Evolutionary conservation across 2,113 vertebrate species (phyloP), one percentile per base, ranked within the genome.

Genomic region (Triplophysa tibetana): DNA sequence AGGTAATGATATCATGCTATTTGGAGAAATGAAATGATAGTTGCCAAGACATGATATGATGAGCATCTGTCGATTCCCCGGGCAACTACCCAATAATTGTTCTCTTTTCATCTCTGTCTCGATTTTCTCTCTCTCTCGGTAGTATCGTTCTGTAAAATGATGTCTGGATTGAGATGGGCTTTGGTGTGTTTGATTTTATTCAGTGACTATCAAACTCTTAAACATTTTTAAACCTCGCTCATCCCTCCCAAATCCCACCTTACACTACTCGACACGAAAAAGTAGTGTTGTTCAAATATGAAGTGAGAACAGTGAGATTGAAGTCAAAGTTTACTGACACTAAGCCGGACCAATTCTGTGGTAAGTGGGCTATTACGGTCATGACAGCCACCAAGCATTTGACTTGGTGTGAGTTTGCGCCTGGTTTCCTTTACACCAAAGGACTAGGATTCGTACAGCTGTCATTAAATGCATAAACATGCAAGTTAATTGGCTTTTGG

Each of bases 291-390:
- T 77, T 65, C 75, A 77, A 77, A 77, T 77, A 77, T 77, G 75
- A 77, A 66, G 75, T 66, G 75, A 65, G 75, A 65, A 54, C 77
- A 70, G 24, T 63, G 67, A 70, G 56, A 79, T 79, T 70, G 77
- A 70, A 79, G 68, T 79, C 56, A 79, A 70, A 70, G 77, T 70
- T 79, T 61, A 63, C 75, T 77, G 75, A 77, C 62, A 66, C 75
- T 77, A 77, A 77, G 62, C 75, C 19, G 17, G 62, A 65, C 61
- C 75, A 77, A 41, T 77, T 77, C 75, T 77, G 62, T 50, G 43
- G n/a, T 77, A 66, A 77, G 66, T 77, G 75, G 75, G 62, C 62
- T 77, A 77, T 77, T 77, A 65, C 43, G 45, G 61, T 54, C 62
- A 64, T 45, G 50, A 76, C 60, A 64, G 41, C 23, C 73, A 75